A percentile compares a stretch with the other conserved stretches of the same genome.
Conservation (phyloP, 1,140 invertebrate species). For the Pentalonia nigronervosa region DNA sequence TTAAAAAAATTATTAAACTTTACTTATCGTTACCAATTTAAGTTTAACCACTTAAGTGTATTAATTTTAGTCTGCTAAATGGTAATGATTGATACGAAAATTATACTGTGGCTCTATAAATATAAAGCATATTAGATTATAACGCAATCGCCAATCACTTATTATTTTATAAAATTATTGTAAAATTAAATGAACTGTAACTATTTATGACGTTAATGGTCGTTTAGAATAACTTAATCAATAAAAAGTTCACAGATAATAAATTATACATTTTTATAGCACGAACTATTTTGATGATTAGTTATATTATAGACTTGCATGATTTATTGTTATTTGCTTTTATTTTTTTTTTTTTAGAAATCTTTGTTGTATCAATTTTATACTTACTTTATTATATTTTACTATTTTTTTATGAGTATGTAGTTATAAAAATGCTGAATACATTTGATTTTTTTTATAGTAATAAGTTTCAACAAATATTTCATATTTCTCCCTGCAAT, state of each 20-base stretch:
- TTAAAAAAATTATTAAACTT: background rate
- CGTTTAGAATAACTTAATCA: background rate
- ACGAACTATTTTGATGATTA: background rate
- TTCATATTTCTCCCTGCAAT: background rate
- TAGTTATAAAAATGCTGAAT: background rate
- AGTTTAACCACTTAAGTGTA: background rate
- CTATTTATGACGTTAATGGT: background rate
- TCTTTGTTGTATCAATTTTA: background rate
- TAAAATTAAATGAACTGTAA: background rate
- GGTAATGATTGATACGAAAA: background rate
- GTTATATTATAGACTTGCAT: background rate
- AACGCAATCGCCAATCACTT: background rate
- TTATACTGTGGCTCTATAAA: background rate
- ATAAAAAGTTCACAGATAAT: background rate
- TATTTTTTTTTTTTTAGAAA: background rate
- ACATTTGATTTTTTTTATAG: background rate
- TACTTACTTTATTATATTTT: background rate
- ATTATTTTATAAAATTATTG: background rate
- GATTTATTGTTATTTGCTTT: conserved; percentile 10
- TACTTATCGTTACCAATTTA: background rate
- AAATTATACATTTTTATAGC: background rate
- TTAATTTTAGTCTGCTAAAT: background rate
- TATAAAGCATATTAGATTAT: background rate
- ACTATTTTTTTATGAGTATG: background rate
- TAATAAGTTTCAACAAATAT: background rate